Conservation (phyloP, 2,797 vertebrate genomes). For the Graptemys geographica region DNA sequence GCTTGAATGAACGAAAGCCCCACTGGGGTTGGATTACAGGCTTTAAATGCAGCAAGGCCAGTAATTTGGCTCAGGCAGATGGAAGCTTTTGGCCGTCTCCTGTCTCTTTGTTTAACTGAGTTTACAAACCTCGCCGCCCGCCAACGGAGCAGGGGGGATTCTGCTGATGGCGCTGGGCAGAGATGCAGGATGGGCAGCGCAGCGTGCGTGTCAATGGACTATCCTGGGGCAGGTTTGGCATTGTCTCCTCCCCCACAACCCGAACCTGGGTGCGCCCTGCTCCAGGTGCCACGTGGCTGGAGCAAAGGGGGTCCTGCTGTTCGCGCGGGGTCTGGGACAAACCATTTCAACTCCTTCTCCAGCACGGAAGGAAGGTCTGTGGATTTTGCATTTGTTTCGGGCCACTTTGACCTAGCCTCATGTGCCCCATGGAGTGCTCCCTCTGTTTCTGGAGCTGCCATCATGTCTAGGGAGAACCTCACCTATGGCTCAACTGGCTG, state of each 20-base stretch:
- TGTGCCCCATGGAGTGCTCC: neutral
- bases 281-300: neutral
- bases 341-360: neutral
- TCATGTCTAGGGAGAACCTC: neutral
- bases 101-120: conserved; percentile 22
- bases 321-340: neutral
- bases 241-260: neutral
- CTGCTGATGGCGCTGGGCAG: neutral
- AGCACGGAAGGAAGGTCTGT: neutral
- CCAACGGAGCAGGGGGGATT: neutral
- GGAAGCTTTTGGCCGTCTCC: conserved; percentile 13
- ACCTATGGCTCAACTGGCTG: neutral
- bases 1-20: neutral
- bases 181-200: neutral
- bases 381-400: neutral
- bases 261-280: accelerated
- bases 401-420: neutral
- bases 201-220: accelerated
- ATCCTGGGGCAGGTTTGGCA: accelerated
- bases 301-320: neutral
- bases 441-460: neutral
- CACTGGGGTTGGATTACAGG: conserved; percentile 54
- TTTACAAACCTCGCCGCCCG: conserved; percentile 6
- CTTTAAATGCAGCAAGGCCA: conserved; percentile 44
- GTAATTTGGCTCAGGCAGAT: neutral